These are phyloP conservation scores for Actenoides lindsayi DNA, from an alignment of 2,113 vertebrate genomes.

Conservation along the genomic window DNA sequence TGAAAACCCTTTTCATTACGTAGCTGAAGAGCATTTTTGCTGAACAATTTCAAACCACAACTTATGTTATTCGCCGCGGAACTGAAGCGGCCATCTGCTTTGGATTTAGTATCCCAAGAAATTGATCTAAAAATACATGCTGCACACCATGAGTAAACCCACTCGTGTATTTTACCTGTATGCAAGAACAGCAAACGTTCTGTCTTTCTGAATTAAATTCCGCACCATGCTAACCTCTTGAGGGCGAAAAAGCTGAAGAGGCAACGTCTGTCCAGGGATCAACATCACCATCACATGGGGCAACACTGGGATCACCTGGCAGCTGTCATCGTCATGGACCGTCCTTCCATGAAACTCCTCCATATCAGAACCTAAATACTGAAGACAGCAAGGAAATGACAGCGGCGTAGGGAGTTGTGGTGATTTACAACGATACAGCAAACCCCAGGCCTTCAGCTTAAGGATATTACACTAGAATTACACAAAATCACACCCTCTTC, in stretches of 20 bases:
- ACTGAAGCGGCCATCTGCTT: neutral
- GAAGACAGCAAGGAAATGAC: neutral
- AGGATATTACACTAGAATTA: neutral
- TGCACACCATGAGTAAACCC: neutral
- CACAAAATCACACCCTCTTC: neutral
- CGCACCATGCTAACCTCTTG: conserved; percentile 99
- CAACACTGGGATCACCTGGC: conserved; percentile 91
- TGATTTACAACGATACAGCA: neutral
- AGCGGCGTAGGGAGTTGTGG: neutral
- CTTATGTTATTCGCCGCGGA: neutral
- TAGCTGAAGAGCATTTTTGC: neutral
- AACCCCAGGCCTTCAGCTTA: neutral
- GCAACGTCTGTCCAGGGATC: conserved; percentile 94
- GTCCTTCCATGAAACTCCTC: conserved; percentile 97
- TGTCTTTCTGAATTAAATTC: conserved; percentile 90
- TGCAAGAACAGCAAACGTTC: conserved; percentile 96
- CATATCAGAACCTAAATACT: conserved; percentile 97
- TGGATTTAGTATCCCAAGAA: neutral
- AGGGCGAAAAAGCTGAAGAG: conserved; percentile 92
- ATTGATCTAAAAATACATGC: neutral
- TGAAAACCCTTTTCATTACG: neutral
- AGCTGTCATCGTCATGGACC: conserved; percentile 94
- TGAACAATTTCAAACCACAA: neutral
- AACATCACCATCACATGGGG: conserved; percentile 90
- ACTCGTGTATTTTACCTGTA: conserved; percentile 82